Conservation (phyloP, 2,113 vertebrate genomes). For the Alouatta palliata region DNA sequence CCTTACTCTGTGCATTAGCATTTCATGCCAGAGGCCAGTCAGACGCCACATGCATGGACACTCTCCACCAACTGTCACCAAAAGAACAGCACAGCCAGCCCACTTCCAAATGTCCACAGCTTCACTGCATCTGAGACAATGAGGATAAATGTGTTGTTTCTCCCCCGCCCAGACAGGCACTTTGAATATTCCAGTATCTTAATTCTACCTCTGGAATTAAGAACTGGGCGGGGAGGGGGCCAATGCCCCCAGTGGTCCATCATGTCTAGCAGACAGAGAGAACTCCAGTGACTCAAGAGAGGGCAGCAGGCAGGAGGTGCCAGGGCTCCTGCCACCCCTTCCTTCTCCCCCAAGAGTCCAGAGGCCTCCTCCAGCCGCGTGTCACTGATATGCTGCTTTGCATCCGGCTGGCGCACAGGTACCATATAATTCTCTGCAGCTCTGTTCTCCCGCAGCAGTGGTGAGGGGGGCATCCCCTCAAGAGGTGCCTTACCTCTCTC, state of each 20-base stretch:
- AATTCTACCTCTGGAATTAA: not conserved
- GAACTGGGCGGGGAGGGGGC: fast-evolving
- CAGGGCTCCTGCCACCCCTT: not conserved
- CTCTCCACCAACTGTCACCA: not conserved
- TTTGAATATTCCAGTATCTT: not conserved
- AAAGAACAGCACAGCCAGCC: not conserved
- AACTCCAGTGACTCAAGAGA: no score
- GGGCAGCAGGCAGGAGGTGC: not conserved
- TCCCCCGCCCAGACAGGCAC: not conserved
- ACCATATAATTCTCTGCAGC: no score
- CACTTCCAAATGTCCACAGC: not conserved
- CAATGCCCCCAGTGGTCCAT: no score
- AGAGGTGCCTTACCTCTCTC: no score
- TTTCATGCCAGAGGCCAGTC: not conserved
- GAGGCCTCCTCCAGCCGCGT: not conserved
- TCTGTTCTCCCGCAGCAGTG: not conserved
- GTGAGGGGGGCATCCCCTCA: not conserved
- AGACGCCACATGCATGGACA: not conserved
- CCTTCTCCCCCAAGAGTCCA: not conserved
- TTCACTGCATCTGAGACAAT: not conserved
- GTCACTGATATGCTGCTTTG: not conserved
- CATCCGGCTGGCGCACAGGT: not conserved
- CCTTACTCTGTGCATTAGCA: not conserved
- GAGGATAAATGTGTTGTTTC: not conserved
- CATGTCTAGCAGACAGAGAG: not conserved